These are phyloP conservation scores for Thymelicus lineola DNA, from an alignment of 2,888 invertebrate species.

Conservation along the genomic window DNA sequence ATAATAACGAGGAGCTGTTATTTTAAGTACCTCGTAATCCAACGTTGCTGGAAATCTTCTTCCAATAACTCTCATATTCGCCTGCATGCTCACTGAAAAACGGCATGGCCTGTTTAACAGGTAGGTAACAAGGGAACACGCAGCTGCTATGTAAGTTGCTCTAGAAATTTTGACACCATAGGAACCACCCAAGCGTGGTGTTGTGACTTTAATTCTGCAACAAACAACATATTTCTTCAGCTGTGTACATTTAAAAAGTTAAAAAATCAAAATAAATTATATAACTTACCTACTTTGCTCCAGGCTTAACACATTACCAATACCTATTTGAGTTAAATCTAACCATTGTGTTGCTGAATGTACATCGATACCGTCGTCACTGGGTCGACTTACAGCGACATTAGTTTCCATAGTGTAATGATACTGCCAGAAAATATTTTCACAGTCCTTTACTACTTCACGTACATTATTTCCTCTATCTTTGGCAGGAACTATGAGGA, in stretches of 20 bases:
- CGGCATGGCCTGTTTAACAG: slow-evolving; percentile 88
- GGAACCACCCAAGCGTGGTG: slow-evolving; percentile 80
- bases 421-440: slow-evolving; percentile 86
- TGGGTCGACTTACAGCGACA: slow-evolving; percentile 84
- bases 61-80: slow-evolving; percentile 89
- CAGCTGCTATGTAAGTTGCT: slow-evolving; percentile 83
- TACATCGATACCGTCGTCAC: slow-evolving; percentile 88
- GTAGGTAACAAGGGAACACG: slow-evolving; percentile 89
- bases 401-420: slow-evolving; percentile 90
- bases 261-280: background rate
- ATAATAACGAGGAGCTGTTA: background rate
- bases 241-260: background rate
- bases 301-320: slow-evolving; percentile 81
- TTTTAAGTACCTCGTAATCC: slow-evolving; percentile 86
- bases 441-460: slow-evolving; percentile 83
- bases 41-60: slow-evolving; percentile 86
- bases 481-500: slow-evolving; percentile 56
- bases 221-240: background rate
- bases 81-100: slow-evolving; percentile 88
- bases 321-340: slow-evolving; percentile 79
- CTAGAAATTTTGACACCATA: slow-evolving; percentile 90
- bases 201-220: slow-evolving; percentile 59
- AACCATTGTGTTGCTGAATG: slow-evolving; percentile 85
- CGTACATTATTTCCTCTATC: slow-evolving; percentile 68
- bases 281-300: slow-evolving; percentile 57